These are phyloP conservation scores for Agonopterix subpropinquella DNA, from an alignment of 2,888 invertebrate genomes.

Conservation along the genomic window DNA sequence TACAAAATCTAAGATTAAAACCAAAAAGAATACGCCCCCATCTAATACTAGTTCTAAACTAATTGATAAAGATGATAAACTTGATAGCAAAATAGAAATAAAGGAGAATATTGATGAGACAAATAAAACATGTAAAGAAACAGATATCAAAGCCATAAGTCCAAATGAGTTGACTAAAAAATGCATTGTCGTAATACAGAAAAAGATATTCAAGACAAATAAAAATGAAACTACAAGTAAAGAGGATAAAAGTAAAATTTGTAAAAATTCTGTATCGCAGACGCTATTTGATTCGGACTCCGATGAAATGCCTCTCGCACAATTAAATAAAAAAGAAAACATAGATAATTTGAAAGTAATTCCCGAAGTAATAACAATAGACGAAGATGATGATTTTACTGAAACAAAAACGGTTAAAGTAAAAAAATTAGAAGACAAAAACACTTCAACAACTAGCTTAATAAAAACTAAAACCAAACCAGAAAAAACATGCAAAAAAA, in stretches of 20 bases:
- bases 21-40: conserved; percentile 6
- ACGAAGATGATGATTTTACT: conserved; percentile 41
- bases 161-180: conserved; percentile 61
- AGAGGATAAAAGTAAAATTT: conserved; percentile 8
- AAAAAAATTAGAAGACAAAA: conserved; percentile 29
- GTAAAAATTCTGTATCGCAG: conserved; percentile 24
- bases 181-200: conserved; percentile 62
- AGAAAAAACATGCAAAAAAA: conserved; percentile 9
- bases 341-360: conserved; percentile 8
- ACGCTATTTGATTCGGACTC: conserved; percentile 48
- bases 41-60: background rate
- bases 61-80: background rate
- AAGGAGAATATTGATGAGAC: too few relatives aligned
- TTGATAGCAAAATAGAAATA: background rate
- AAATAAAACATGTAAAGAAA: background rate
- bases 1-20: conserved; percentile 27
- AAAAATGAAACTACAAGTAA: conserved; percentile 2
- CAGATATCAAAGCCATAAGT: conserved; percentile 25
- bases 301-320: conserved; percentile 49
- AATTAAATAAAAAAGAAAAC: conserved; percentile 28
- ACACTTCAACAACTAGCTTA: conserved; percentile 22
- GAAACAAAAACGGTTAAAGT: conserved; percentile 21
- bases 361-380: conserved; percentile 8
- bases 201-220: conserved; percentile 46
- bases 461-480: conserved; percentile 13